Evolutionary conservation across 2,888 invertebrate species (phyloP), one percentile per base, ranked within the genome.

Genomic region (Odontomyia ornata): DNA sequence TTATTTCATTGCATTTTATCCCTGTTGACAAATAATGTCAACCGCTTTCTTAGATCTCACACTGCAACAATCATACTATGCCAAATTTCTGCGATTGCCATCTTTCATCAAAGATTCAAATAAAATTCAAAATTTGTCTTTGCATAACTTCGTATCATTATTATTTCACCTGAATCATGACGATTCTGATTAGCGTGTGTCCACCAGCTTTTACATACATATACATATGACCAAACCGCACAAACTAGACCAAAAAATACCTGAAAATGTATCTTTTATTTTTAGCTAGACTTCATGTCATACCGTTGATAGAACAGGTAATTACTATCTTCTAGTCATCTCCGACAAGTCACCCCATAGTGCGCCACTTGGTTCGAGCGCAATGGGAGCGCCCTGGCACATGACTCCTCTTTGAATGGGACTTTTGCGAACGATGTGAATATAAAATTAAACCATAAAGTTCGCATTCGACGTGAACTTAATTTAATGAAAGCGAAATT

Each of bases 361-460:
- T n/a, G n/a, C n/a, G n/a, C n/a, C n/a, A 36, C 5, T 36, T 9
- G 3, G 36, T 36, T 36, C 36, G 36, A 36, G 36, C 36, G 9
- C 13, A 18, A 9, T 52, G 4, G 13, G 7, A 52, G 4, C 52
- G 52, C 15, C 18, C 52, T 52, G 52, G 15, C 52, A 52, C 52
- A 52, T 52, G 52, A n/a, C n/a, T n/a, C n/a, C 18, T 13, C 52
- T 5, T 36, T n/a, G n/a, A n/a, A 36, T 36, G 36, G 9, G 9
- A 36, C 3, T 36, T 36, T 36, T 36, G 36, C 9, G 36, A 3
- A 36, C 36, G 36, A 5, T 36, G 9, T 3, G n/a, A 43, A 18
- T 9, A 52, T 52, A 52, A n/a, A 52, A 52, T 52, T 52, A 52
- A 13, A 52, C n/a, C 52, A 52, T 52, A 52, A 52, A 52, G 43